These are phyloP conservation scores for Decapterus maruadsi DNA, from an alignment of 2,797 vertebrate species.

Conservation along the genomic window DNA sequence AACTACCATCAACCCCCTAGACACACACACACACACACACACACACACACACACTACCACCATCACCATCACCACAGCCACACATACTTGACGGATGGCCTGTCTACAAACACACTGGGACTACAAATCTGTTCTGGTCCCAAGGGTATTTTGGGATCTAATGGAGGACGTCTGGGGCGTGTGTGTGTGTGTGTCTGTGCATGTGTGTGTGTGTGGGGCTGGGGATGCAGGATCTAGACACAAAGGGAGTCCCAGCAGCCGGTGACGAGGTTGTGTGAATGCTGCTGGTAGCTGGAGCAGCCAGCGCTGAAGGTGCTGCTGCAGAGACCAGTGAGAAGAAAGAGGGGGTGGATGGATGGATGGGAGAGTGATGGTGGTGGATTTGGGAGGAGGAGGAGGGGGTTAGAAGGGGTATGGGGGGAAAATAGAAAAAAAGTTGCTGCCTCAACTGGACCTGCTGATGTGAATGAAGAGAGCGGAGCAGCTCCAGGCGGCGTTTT, in stretches of 20 bases:
- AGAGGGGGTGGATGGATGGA: not conserved
- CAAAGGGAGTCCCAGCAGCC: conserved; percentile 77
- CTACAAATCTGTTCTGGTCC: conserved; percentile 80
- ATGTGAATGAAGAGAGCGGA: conserved; percentile 4
- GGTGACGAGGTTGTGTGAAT: conserved; percentile 53
- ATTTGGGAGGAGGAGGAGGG: too few relatives aligned
- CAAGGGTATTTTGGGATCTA: conserved; percentile 80
- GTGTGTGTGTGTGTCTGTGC: conserved; percentile 18
- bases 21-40: conserved; percentile 50
- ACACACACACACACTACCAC: conserved; percentile 54
- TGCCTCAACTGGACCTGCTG: conserved; percentile 48
- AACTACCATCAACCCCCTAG: conserved; percentile 40
- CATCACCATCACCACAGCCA: conserved; percentile 27
- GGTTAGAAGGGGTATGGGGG: too few relatives aligned
- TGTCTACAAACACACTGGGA: conserved; percentile 75
- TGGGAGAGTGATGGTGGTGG: too few relatives aligned
- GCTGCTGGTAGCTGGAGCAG: conserved; percentile 35
- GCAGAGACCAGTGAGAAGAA: conserved; percentile 20
- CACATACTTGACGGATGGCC: conserved; percentile 76
- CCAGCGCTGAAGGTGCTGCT: conserved; percentile 35
- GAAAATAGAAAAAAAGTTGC: conserved; percentile 7
- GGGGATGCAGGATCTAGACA: conserved; percentile 79
- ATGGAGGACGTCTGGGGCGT: conserved; percentile 58
- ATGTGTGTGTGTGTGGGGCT: conserved; percentile 29
- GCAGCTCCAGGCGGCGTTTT: conserved; percentile 7